Base-by-base conservation (phyloP, 2,113 vertebrate genomes). In the Chloropsis hardwickii region DNA sequence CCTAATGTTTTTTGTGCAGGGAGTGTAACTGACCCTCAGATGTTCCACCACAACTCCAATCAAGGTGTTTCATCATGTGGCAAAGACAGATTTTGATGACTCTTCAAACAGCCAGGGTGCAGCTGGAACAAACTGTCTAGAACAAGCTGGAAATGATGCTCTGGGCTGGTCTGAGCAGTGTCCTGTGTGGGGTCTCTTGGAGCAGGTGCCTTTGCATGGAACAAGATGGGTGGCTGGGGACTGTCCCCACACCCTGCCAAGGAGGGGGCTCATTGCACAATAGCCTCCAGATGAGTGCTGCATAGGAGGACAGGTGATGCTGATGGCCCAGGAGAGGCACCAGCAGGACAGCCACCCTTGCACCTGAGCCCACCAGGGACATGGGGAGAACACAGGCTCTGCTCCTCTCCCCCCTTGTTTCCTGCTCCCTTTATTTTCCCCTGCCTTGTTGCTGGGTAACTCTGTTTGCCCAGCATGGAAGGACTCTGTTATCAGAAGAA, bases 401-500 rank as follows among this genome's bases (percentile, higher is more conserved):
- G 62, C 60, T 64, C 40, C 40, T 74, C 57, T 62, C 11, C 28
- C 21, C 6, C 18, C 14, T 69, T 1, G 0, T 33, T 21, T 72
- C 27, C 57, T 3, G 3, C 66, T 91, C n/a, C 67, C 50, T 84
- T 83, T 44, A 22, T 69, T 86, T 72, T 72, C 22, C 57, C 28
- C 44, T 82, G 44, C 25, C 35, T 89, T 48, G 64, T 89, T 94
- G 87, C 92, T 39, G 37, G 76, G 87, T 86, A 88, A 77, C 86
- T 82, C 51, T 92, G 86, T 94, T 94, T 96, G 92, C 90, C 67
- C 67, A 89, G 84, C 77, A 53, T 29, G 58, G 84, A 56, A 86
- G 58, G 60, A 57, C 67, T 81, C 61, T 81, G 37, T 81, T 91
- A 89, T 89, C 84, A 86, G 73, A 88, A 88, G 66, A 87, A 78